Evolutionary conservation across 2,113 vertebrate species (phyloP), one percentile per base, ranked within the genome.

Genomic region (Dicentrarchus labrax): DNA sequence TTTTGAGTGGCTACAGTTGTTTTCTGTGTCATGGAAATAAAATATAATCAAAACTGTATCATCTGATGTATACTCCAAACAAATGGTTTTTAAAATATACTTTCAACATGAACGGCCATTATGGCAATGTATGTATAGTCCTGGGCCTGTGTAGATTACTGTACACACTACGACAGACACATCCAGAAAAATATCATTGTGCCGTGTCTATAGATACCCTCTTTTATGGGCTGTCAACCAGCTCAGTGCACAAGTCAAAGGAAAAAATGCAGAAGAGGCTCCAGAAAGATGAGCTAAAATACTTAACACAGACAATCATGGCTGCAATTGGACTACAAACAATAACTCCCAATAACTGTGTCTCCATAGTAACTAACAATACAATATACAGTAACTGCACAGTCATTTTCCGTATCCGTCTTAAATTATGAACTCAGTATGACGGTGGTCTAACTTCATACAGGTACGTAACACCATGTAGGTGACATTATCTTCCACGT

Each of bases 21-120:
- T 91, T 86, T 87, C 57, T 81, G 56, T 82, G 59, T 72, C 56
- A 79, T 74, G 7, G 15, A 75, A 87, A 91, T 90, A 78, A 88
- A 92, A 83, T 5, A 2, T 30, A 30, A 59, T 57, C 41, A 22
- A 82, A 65, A 51, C 69, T 21, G 30, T 53, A 21, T 68, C 9
- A 21, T 86, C 11, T 74, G 4, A 70, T 65, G 2, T 81, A 8
- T 59, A n/a, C 8, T 66, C 13, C 10, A 22, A 19, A 61, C 5
- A 60, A 61, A 64, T 17, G 15, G 4, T 41, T 43, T 30, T 30
- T 30, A 30, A 3, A 30, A 30, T 30, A 30, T 30, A 30, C 30
- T 30, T 30, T 30, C 30, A 30, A 30, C 30, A 30, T 30, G 30
- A 30, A 30, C 30, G 30, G 30, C 30, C 30, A 30, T 30, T 30